Percentiles rank a stretch among this genome's conserved stretches.
Evolutionary conservation across 2,888 invertebrate genomes (phyloP).

Genomic region (Colostygia pectinataria): DNA sequence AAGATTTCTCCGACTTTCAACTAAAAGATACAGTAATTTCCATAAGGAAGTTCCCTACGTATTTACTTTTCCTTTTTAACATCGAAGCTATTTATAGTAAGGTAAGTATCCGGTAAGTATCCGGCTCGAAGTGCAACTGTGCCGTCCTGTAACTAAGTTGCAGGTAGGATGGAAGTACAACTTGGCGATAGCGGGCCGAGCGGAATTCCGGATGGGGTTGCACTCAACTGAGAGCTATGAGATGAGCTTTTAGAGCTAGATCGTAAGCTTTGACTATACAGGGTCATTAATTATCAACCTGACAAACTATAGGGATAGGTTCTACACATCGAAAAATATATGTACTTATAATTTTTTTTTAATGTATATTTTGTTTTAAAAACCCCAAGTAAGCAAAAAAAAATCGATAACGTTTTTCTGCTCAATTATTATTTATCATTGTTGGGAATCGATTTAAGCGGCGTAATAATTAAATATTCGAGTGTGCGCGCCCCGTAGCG

Average conservation of each 20-base stretch:
- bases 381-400: too few relatives aligned
- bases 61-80: conserved; percentile 15
- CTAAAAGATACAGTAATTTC: conserved; percentile 13
- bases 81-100: conserved; percentile 16
- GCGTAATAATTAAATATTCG: too few relatives aligned
- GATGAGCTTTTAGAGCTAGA: not conserved
- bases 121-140: conserved; percentile 39
- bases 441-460: too few relatives aligned
- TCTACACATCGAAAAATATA: too few relatives aligned
- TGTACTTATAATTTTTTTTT: too few relatives aligned
- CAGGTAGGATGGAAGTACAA: conserved; percentile 55
- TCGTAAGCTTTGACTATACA: too few relatives aligned
- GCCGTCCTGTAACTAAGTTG: conserved; percentile 38
- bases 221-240: conserved; percentile 25
- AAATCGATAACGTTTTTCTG: too few relatives aligned
- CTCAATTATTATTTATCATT: too few relatives aligned
- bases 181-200: conserved; percentile 55
- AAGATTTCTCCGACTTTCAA: conserved; percentile 21
- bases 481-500: too few relatives aligned
- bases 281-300: too few relatives aligned
- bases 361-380: too few relatives aligned
- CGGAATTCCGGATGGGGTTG: conserved; percentile 66
- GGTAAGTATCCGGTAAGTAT: not conserved
- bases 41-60: conserved; percentile 9
- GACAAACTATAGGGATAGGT: too few relatives aligned